A percentile compares a stretch with the other conserved stretches of the same genome.
Evolutionary conservation across 2,797 vertebrate genomes (phyloP).

Genomic region (Prionace glauca): DNA sequence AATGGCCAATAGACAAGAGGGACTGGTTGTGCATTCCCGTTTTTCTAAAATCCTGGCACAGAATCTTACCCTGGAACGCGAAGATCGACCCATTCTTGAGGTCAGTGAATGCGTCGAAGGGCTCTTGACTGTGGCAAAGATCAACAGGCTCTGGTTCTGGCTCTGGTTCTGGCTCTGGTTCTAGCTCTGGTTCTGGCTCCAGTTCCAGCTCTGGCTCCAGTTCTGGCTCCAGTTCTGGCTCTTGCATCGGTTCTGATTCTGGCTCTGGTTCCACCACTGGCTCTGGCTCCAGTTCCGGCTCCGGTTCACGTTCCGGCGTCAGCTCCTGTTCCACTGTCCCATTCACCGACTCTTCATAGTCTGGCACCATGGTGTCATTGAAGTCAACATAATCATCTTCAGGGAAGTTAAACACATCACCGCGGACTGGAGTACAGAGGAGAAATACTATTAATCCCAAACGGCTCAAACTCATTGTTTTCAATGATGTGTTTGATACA

Average conservation of each 20-base stretch:
- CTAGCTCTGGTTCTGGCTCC: accelerated
- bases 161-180: slow-evolving; percentile 49
- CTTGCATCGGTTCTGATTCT: accelerated
- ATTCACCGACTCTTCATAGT: background rate
- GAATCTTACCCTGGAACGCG: slow-evolving; percentile 81
- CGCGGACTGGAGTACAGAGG: slow-evolving; percentile 61
- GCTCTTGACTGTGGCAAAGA: slow-evolving; percentile 54
- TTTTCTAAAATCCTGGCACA: background rate
- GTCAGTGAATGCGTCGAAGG: slow-evolving; percentile 85
- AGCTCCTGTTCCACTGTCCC: background rate
- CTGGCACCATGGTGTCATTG: accelerated
- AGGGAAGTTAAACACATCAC: slow-evolving; percentile 75
- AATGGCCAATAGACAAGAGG: background rate
- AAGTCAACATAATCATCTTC: slow-evolving; percentile 66
- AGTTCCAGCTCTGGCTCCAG: background rate
- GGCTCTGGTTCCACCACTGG: background rate
- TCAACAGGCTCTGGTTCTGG: background rate
- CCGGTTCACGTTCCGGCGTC: background rate
- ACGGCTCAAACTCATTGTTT: background rate
- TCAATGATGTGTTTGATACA: background rate
- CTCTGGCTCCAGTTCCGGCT: background rate
- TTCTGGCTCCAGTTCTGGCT: too few species aligned
- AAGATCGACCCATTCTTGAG: slow-evolving; percentile 87
- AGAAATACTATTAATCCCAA: background rate
- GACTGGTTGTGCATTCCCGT: background rate